These are phyloP conservation scores for Ornithoptera alexandrae DNA, from an alignment of 2,888 invertebrate genomes.

Conservation along the genomic window DNA sequence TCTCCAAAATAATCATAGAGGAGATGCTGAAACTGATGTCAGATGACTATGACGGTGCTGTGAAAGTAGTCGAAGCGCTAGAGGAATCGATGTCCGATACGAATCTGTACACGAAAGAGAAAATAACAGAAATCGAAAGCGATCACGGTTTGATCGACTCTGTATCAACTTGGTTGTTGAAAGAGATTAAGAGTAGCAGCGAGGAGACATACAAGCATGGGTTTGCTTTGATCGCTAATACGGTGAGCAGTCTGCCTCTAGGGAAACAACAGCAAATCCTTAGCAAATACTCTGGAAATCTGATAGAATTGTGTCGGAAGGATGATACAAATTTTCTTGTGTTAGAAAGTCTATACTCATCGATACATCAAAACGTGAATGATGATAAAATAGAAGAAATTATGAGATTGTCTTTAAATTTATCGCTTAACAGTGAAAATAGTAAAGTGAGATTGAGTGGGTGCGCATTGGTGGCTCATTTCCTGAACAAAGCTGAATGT, in stretches of 20 bases:
- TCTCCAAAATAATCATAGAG: slow-evolving; percentile 67
- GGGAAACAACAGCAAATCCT: slow-evolving; percentile 58
- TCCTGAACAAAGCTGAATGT: slow-evolving; percentile 79
- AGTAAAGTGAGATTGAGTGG: slow-evolving; percentile 60
- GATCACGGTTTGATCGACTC: slow-evolving; percentile 67
- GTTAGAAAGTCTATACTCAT: slow-evolving; percentile 75
- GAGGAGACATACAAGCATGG: slow-evolving; percentile 52
- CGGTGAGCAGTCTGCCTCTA: slow-evolving; percentile 55
- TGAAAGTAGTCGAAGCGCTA: slow-evolving; percentile 59
- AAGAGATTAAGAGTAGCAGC: slow-evolving; percentile 47
- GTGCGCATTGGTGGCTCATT: slow-evolving; percentile 76
- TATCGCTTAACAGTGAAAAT: slow-evolving; percentile 57
- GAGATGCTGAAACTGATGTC: slow-evolving; percentile 65
- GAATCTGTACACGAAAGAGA: slow-evolving; percentile 55
- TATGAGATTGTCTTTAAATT: slow-evolving; percentile 53
- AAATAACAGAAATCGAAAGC: slow-evolving; percentile 66
- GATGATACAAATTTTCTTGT: slow-evolving; percentile 60
- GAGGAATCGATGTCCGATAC: slow-evolving; percentile 56
- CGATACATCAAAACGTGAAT: slow-evolving; percentile 63
- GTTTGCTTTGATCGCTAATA: slow-evolving; percentile 58
- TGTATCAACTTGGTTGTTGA: slow-evolving; percentile 59
- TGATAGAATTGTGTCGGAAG: slow-evolving; percentile 50
- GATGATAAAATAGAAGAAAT: slow-evolving; percentile 56
- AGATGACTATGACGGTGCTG: slow-evolving; percentile 47
- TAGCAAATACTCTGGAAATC: slow-evolving; percentile 46